Evolutionary conservation across 2,888 invertebrate species (phyloP), one percentile per base, ranked within the genome.

Genomic region (Caenorhabditis afra): DNA sequence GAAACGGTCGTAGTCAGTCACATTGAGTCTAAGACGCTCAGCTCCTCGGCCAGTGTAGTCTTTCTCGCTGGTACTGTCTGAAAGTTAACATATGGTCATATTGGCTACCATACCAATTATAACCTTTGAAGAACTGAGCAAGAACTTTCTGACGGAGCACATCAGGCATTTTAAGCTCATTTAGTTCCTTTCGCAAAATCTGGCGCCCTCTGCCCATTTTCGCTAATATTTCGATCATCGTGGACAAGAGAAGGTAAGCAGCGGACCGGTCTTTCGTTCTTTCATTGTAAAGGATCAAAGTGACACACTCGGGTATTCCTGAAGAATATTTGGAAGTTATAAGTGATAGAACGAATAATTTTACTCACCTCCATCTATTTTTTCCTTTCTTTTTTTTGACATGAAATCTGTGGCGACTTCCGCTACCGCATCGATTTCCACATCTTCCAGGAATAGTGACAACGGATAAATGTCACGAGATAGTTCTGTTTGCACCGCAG

Each of bases 381-480:
- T 67, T 4, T 83, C 70, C 45, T 65, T 74, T 41, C 44, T 68
- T 37, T 74, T 71, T 37, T 61, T 62, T 16, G 73, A 53, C 61
- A 84, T 53, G 8, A 73, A 12, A 7, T 58, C 64, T 1, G 41
- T n/a, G 1, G 79, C 78, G 7, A 55, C 45, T 7, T 75, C 55
- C 10, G 45, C 57, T 1, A 82, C 47, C 0, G 61, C 65, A 8
- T 80, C 81, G 3, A 82, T 55, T 39, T 85, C 85, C 0, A 66
- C 64, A 3, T 81, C 74, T n/a, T 64, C 53, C 11, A 85, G 39
- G 65, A 85, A 85, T 16, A 83, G n/a, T 0, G 77, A 74, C 18
- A 82, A 55, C 7, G 85, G 85, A 57, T 85, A 85, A 45, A 85
- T 81, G 35, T 84, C 81, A 5, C 67, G 68, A 0, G 81, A 64